Evolutionary conservation across 35 echinoderm and acorn worm genomes (phyloP), one percentile per base, ranked within the genome.

Genomic region (Chiridota heheva): DNA sequence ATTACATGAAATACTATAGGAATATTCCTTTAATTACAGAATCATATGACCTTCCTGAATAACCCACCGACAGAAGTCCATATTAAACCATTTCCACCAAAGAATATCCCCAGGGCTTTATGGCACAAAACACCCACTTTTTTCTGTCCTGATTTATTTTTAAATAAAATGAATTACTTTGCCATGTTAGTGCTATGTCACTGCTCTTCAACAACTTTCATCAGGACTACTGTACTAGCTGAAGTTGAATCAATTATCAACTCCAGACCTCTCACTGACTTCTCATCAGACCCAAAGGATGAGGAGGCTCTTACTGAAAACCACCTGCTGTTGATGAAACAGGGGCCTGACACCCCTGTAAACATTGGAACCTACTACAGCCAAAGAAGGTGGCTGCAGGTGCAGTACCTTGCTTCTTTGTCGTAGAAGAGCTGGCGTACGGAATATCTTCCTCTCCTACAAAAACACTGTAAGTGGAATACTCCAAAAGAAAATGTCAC

Each of bases 291-390:
- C 39, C 25, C 61, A 8, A 17, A 37, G 26, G 81, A 77, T 58
- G 16, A 37, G 12, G 81, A 77, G 24, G 60, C 88, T 7, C 42
- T 91, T 3, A 91, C 88, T 7, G 81, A 81, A 20, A 91, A 91
- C 58, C 88, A 91, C 61, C 72, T 91, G 10, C 31, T 69, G 4
- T 15, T 40, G 4, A 38, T 69, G 66, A 69, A 24, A 38, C 57
- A 60, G 5, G 5, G 57, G n/a, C 57, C 57, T 7, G 57, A 7
- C 6, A 17, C 57, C 6, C 57, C 57, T 26, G 0, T 7, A 51
- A 51, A n/a, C n/a, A n/a, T n/a, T n/a, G n/a, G n/a, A n/a, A n/a
- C n/a, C n/a, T n/a, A n/a, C n/a, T 89, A 89, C 30, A 20, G 1
- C 10, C 12, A 67, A 18, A 5, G 77, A 31, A n/a, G 78, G 5